Evolutionary conservation across 2,113 vertebrate genomes (phyloP), one percentile per base, ranked within the genome.

Genomic region (Nematolebias whitei): DNA sequence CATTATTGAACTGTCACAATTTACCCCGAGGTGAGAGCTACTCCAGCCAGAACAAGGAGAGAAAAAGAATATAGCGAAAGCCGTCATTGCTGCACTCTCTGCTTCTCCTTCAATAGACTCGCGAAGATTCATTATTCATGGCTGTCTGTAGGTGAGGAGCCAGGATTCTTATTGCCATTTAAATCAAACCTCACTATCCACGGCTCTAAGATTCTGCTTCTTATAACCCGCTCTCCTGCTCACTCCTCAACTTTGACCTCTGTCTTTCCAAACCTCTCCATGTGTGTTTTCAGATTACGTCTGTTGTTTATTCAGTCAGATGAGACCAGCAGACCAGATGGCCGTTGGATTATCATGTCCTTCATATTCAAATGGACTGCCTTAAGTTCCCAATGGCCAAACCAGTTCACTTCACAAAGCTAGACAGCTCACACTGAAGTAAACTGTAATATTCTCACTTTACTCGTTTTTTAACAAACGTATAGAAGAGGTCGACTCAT

Each of bases 1-100:
- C 82, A 87, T 92, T 92, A 93, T 92, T 93, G 91, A 93, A 90
- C 89, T 93, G 92, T 92, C 91, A 88, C 82, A 74, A 85, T 88
- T 87, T 60, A 81, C 87, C 92, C 89, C 39, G 82, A 87, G 90
- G 93, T 89, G 79, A 79, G 77, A 80, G 80, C 74, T 73, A 70
- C 65, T 81, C 20, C 71, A 63, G 82, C 56, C 71, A 82, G 73
- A 74, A 82, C 79, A 64, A 68, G 51, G 56, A 52, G 85, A 78
- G 79, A 77, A 88, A 85, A 78, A 62, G 83, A 80, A 87, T 82
- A 86, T 78, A 66, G 80, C 58, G 56, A 64, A 79, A 77, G 61
- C 66, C 55, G 29, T 86, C 80, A 88, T 78, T 60, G 71, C 81
- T 75, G 83, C 77, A 5, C 72, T 84, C 57, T 60, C 74, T 73